A percentile compares a stretch with the other conserved stretches of the same genome.
phyloP scores from a whole-genome alignment of 1,140 invertebrate species.

The Meloidogyne hapla region DNA sequence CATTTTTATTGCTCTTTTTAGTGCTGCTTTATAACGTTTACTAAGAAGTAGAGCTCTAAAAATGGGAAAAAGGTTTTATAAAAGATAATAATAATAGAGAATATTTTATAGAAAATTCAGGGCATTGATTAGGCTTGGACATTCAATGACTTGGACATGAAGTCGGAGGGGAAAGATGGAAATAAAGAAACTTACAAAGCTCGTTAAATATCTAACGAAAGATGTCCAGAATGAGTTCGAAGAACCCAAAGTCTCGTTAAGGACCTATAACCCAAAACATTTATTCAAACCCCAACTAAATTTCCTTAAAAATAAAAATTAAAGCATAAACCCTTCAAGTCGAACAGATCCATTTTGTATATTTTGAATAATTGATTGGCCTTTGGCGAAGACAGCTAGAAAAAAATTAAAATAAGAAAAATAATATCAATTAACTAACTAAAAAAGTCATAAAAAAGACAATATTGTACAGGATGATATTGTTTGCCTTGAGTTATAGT shows the following conservation, averaged over 20 bases:
- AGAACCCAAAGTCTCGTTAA: too few species aligned
- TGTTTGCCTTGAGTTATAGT: background rate
- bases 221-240: too few species aligned
- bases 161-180: too few species aligned
- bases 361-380: slow-evolving; percentile 25
- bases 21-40: slow-evolving; percentile 16
- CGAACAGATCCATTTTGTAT: slow-evolving; percentile 14
- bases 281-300: background rate
- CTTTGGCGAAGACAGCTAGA: slow-evolving; percentile 23
- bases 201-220: too few species aligned
- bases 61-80: too few species aligned
- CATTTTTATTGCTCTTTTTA: slow-evolving; percentile 25
- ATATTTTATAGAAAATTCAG: too few species aligned
- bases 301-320: background rate
- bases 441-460: slow-evolving; percentile 25
- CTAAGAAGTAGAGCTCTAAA: slow-evolving; percentile 24
- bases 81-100: too few species aligned
- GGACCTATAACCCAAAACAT: too few species aligned
- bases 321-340: slow-evolving; percentile 21
- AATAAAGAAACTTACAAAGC: too few species aligned
- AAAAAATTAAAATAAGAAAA: background rate
- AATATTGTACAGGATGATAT: slow-evolving; percentile 15
- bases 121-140: too few species aligned
- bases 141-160: too few species aligned
- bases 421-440: background rate